Percentiles rank a stretch among this genome's conserved stretches.
Conservation (phyloP, 2,113 vertebrate species). For the Stigmatopora nigra region DNA sequence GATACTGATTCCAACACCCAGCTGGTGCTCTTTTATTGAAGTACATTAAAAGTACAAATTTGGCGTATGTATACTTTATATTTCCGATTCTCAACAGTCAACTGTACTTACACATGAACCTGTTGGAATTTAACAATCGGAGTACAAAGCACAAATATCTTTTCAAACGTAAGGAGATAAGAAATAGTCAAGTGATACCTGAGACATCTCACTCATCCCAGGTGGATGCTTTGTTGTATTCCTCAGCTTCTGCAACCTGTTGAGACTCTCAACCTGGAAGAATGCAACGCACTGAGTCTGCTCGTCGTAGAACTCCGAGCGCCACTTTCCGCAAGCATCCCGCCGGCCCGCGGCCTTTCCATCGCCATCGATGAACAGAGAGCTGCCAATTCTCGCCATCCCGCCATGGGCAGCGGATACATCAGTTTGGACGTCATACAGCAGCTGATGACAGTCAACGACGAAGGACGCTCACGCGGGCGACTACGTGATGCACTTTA, state of each 20-base stretch:
- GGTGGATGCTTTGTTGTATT: background rate
- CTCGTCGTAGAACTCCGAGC: background rate
- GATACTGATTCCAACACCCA: no score
- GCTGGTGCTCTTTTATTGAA: no score
- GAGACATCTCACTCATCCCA: background rate
- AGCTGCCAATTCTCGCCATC: background rate
- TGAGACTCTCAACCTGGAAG: background rate
- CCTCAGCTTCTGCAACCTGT: background rate
- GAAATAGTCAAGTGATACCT: background rate
- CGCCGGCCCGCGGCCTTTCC: background rate
- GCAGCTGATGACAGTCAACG: constrained; percentile 1
- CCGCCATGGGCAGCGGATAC: background rate
- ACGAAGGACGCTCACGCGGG: background rate
- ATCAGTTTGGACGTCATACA: constrained; percentile 3
- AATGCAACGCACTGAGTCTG: background rate
- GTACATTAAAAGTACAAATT: no score
- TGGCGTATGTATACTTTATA: no score
- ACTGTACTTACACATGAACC: no score
- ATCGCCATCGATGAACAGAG: background rate
- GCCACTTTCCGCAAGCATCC: background rate
- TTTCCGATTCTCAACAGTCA: no score
- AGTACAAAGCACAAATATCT: background rate
- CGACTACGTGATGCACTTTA: background rate
- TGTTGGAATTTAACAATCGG: no score
- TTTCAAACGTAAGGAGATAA: background rate